Evolutionary conservation across 2,888 invertebrate species (phyloP), one percentile per base, ranked within the genome.

Genomic region (Coenonympha arcania): DNA sequence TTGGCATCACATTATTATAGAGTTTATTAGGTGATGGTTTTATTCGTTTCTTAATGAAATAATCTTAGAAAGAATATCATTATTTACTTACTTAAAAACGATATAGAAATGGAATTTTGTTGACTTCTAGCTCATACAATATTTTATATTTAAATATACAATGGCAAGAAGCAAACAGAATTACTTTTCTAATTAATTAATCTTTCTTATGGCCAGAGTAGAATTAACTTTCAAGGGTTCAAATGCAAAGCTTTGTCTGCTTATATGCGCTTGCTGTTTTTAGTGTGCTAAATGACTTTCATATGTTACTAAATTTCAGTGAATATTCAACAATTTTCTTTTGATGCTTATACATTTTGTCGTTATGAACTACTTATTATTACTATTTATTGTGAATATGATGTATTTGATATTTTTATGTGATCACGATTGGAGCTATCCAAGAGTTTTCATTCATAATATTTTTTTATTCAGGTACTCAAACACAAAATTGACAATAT

Each of bases 401-500:
- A 24, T 34, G 1, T 66, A 30, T 16, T 24, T 30, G 1, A 6
- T 33, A 15, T 33, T 8, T 33, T 33, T 33, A 44, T 37, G 19
- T 13, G 28, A 15, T 45, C 4, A 9, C 22, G 30, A 37, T 8
- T 31, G 15, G 61, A 59, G 54, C 66, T 66, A 8, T 22, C 33
- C 13, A 34, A 24, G 28, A 30, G 44, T 6, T 34, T 44, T 18
- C 24, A 16, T 24, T 26, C 24, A 36, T 34, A 9, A 18, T 28
- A 9, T 6, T 36, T 19, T 52, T 53, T 55, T 72, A 72, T 87
- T 65, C 87, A 98, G 98, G 93, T 97, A 62, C 89, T 95, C 79
- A 96, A 96, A 85, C 95, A 98, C 76, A 94, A 95, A 81, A 92
- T 97, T 58, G 94, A 96, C 79, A 98, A 98, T 66, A 95, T 98